Evolutionary conservation across 2,888 invertebrate genomes (phyloP), one percentile per base, ranked within the genome.

Genomic region (Drosophila multiciliata): DNA sequence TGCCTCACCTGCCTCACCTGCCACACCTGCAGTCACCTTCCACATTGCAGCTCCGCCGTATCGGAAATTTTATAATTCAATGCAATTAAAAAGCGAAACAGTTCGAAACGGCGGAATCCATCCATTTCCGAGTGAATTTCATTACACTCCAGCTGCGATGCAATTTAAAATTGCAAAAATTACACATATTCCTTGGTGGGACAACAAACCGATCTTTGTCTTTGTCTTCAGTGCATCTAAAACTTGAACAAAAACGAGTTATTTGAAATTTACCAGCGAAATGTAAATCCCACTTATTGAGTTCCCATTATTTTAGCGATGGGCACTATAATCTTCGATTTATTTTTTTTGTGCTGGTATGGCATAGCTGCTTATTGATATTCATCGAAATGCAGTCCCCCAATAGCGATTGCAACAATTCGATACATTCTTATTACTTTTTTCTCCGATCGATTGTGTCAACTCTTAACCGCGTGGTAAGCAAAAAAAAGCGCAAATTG

Each of bases 11-110:
- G 29, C 29, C 29, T 29, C 29, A 6, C 29, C 29, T 29, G 6
- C 29, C 29, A 29, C 29, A 29, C 5, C 5, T 29, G 29, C 50
- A 15, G 26, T 17, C 42, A 5, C 57, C 23, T n/a, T 12, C 58
- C 6, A 40, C 40, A 15, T 20, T 29, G 11, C 57, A 40, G 32
- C 17, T 23, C 65, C 66, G 26, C 36, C 57, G 62, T 65, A 66
- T 66, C 66, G 80, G 53, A 68, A 66, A 66, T 62, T 70, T 29
- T 48, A 67, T 69, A 84, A 84, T 84, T 78, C 79, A 82, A 66
- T 67, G 82, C 82, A 84, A 83, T 83, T 87, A 82, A 79, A 83
- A 75, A 71, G 49, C 48, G 60, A 66, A 76, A 66, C 52, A 55
- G 49, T 57, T 35, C 35, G 33, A 50, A 66, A 48, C 57, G 38